Percentiles rank a stretch among this genome's conserved stretches.
These are phyloP conservation scores for Rhagonycha lutea DNA, from an alignment of 2,888 invertebrate genomes.

Conservation along the genomic window DNA sequence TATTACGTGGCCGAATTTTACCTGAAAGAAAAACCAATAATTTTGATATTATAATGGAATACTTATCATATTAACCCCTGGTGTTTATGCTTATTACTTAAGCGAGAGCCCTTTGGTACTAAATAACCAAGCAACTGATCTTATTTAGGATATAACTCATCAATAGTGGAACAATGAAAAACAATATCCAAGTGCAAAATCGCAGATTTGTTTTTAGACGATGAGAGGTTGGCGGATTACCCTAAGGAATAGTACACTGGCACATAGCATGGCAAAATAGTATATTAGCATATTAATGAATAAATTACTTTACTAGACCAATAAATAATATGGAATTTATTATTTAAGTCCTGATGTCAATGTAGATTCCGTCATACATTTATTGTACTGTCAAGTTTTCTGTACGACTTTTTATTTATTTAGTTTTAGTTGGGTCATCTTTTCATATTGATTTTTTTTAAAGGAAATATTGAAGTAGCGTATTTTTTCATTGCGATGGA, in stretches of 20 bases:
- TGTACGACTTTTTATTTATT: not conserved
- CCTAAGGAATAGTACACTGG: not conserved
- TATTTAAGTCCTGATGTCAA: not conserved
- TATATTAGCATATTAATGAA: not conserved
- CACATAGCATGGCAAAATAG: not conserved
- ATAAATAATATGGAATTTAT: not conserved
- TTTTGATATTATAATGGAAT: not conserved
- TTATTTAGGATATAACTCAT: not conserved
- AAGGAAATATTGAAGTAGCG: not conserved
- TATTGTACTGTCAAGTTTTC: not conserved
- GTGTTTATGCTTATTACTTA: not conserved
- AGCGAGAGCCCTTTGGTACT: not conserved
- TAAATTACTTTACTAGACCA: not conserved
- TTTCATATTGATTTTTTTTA: not conserved
- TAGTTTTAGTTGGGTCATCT: not conserved
- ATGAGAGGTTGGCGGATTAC: not conserved
- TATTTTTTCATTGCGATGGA: not conserved
- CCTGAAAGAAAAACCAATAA: not conserved
- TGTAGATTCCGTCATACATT: not conserved
- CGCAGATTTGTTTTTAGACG: not conserved
- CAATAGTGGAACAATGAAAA: not conserved
- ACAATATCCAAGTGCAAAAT: not conserved
- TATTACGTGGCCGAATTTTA: not conserved
- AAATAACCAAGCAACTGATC: not conserved
- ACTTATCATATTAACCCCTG: not conserved